These are phyloP conservation scores for Xiphophorus hellerii DNA, from an alignment of 2,113 vertebrate species.

Conservation along the genomic window DNA sequence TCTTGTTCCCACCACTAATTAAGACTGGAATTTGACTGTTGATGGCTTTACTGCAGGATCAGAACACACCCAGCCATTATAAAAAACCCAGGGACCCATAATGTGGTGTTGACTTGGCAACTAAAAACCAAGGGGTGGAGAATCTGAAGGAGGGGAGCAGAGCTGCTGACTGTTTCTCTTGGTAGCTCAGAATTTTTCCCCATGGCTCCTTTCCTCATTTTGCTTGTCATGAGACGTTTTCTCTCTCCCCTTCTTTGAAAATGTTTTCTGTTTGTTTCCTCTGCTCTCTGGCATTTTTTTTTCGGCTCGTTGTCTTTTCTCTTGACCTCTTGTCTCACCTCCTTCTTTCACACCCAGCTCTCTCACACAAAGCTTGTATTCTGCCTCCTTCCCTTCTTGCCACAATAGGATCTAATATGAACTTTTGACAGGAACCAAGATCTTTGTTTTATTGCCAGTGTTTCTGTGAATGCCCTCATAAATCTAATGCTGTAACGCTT, in stretches of 20 bases:
- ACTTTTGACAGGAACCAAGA: constrained; percentile 69
- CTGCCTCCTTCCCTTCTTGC: constrained; percentile 15
- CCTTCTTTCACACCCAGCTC: not conserved
- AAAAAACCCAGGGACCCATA: constrained; percentile 70
- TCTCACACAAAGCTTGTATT: not conserved
- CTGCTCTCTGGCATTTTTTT: constrained; percentile 17
- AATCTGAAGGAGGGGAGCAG: constrained; percentile 24
- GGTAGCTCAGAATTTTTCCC: constrained; percentile 44
- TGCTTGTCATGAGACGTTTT: constrained; percentile 45
- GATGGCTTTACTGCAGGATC: constrained; percentile 63
- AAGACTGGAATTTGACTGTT: constrained; percentile 63
- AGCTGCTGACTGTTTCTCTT: constrained; percentile 45
- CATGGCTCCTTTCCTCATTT: constrained; percentile 44
- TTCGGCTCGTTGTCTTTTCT: constrained; percentile 7
- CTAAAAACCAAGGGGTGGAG: constrained; percentile 52
- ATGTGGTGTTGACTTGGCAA: constrained; percentile 61
- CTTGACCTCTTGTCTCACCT: constrained; percentile 31
- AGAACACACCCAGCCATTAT: constrained; percentile 75
- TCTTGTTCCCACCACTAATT: constrained; percentile 74
- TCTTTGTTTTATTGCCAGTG: constrained; percentile 67
- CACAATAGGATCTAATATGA: constrained; percentile 66
- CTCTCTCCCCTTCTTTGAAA: constrained; percentile 28
- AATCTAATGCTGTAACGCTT: constrained; percentile 63
- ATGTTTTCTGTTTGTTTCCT: constrained; percentile 40
- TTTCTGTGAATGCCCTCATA: constrained; percentile 61